Base-by-base conservation (phyloP, 1,140 invertebrate species). In the Geopemphigus sp. region DNA sequence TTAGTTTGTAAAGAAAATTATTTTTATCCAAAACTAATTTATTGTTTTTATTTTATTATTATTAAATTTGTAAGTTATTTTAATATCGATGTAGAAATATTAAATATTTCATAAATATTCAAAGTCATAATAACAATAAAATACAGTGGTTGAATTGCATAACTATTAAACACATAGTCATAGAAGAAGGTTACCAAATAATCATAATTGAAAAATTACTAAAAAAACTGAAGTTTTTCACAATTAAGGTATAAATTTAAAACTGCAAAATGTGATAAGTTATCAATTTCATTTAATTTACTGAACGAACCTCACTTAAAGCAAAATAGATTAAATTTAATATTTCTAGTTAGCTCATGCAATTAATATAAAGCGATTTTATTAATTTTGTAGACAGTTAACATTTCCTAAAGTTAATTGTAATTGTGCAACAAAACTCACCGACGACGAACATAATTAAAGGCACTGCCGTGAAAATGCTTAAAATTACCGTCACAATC, bases 361-460 rank as follows among this genome's bases (percentile, higher is more conserved):
- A 66, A 56, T 68, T 68, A 12, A 11, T 5, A 45, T n/a, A 66
- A 66, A 45, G 19, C 1, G 19, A 66, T 66, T 22, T 39, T 32
- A 66, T 39, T n/a, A 22, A 11, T 39, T 66, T 39, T 66, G 10
- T 12, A 56, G 19, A 56, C 5, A 56, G 3, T 59, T 59, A 10
- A 59, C 22, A 59, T 26, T 59, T 22, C 22, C 32, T 22, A 57
- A 50, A 50, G 4, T 8, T 11, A 14, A 11, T 12, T 50, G 12
- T 24, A 59, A 59, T 22, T 59, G 11, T 59, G 32, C 14, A 56
- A 39, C 1, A 45, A 78, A 32, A 66, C 81, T 80, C 80, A 76
- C 81, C 81, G 17, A 80, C 59, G 45, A 80, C 45, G 26, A 81
- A 80, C 81, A 76, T 76, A 24, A 78, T 53, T 50, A 74, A 64